Base-by-base conservation (phyloP, 2,888 invertebrate genomes). In the Hydropsyche betteni region DNA sequence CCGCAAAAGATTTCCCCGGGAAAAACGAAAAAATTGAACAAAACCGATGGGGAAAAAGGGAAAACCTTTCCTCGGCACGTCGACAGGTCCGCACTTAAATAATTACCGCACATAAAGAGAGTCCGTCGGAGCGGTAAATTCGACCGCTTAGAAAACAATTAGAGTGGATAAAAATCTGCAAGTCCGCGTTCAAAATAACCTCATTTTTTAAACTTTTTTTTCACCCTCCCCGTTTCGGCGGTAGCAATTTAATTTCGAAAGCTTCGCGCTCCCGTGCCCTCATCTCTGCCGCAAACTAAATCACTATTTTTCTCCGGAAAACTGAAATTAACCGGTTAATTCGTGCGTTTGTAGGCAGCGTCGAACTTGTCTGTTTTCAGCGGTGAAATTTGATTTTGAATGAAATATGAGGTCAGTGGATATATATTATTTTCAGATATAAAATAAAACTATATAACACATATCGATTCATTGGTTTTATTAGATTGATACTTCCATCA, bases 91-190 rank as follows among this genome's bases (percentile, higher is more conserved):
- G 79, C 75, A 77, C 76, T 79, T 79, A 79, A 79, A 79, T 79
- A 79, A 79, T 79, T 79, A 77, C 79, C 74, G 68, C 52, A 70
- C 75, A 72, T 72, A 74, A 76, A 79, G 71, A 76, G 78, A 76
- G 78, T 58, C 74, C 77, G 73, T 61, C 74, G 75, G 69, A 76
- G 79, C 79, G 79, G 79, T 75, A 79, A 79, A 79, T 77, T 76
- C 74, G 72, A 61, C 79, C 76, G 77, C 77, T 76, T 75, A 76
- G 76, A 79, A 79, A 79, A 78, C 77, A 79, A 79, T 79, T 79
- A 79, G 79, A 79, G 75, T 64, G 79, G 79, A 79, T 79, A 79
- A 79, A 79, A 79, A 79, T 79, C 79, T 79, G 79, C 79, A 76
- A 79, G 71, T 44, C 77, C 36, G 76, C 71, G 24, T 77, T 73